Base-by-base conservation (phyloP, 2,113 vertebrate species). In the Carollia perspicillata region DNA sequence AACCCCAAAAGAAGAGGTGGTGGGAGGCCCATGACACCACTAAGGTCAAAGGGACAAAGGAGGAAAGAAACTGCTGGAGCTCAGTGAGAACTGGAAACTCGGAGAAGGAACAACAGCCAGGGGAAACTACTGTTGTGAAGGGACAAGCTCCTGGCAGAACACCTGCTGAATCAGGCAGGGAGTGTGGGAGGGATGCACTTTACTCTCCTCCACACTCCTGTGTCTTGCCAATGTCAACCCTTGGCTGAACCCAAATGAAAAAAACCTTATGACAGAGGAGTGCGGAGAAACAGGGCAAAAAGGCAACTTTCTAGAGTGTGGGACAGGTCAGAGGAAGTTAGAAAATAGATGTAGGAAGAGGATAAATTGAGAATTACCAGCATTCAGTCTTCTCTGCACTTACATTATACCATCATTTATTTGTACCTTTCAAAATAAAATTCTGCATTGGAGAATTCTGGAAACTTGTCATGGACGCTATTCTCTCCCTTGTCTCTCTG, bases 171-270 rank as follows among this genome's bases (percentile, higher is more conserved):
- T 23, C 88, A 33, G 8, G 28, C 77, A 80, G 14, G 28, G 33
- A 84, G 6, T 3, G 14, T 78, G 30, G 26, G 88, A 66, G 9
- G 1, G n/a, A 30, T 9, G 1, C 0, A 10, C 8, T 6, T 86
- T 3, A 63, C 4, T 51, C 8, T 69, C 16, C 17, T 37, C 55
- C 8, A 10, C 8, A 22, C 9, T 47, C 9, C 60, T 23, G 0
- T 53, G 26, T 55, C 14, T 22, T 69, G 5, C 1, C 20, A 51
- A 0, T 75, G 4, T 6, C 3, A 65, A 35, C 16, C 22, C 20
- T 35, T 86, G 11, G 28, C 33, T 78, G 8, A 90, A 71, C 47
- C 18, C 55, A 33, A 37, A 53, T 8, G 16, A 71, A 58, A 85
- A 85, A 58, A 20, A 5, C 44, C 86, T n/a, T 11, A 49, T 6